A percentile compares a stretch with the other conserved stretches of the same genome.
phyloP scores from a whole-genome alignment of 2,113 vertebrate genomes.

The Circaetus gallicus region DNA sequence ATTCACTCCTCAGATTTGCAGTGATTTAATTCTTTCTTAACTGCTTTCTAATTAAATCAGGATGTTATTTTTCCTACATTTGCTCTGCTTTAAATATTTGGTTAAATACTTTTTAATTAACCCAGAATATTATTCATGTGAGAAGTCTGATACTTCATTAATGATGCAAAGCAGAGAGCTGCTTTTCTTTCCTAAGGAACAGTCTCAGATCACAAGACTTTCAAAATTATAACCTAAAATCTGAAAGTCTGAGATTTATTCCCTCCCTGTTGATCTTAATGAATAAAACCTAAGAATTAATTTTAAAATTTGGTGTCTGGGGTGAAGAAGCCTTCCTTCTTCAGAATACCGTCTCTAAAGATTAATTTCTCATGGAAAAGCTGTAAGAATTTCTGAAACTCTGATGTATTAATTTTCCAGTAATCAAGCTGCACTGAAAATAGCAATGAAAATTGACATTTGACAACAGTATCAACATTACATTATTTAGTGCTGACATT shows the following conservation, averaged over 20 bases:
- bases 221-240: background rate
- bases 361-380: background rate
- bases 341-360: background rate
- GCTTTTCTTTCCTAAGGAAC: background rate
- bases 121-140: background rate
- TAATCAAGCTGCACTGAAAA: conserved; percentile 4
- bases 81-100: conserved; percentile 37
- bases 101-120: conserved; percentile 27
- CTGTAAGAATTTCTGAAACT: background rate
- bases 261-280: background rate
- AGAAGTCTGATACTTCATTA: background rate
- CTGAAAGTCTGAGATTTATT: background rate
- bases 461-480: conserved; percentile 25
- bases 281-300: background rate
- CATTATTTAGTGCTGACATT: conserved; percentile 55
- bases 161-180: background rate
- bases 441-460: conserved; percentile 56
- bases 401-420: conserved; percentile 32
- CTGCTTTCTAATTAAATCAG: background rate
- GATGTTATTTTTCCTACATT: conserved; percentile 3
- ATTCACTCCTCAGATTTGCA: background rate
- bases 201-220: background rate
- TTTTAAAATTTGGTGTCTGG: background rate
- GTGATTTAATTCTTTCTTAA: background rate
- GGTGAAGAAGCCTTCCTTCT: background rate